Conservation (phyloP, 2,113 vertebrate species). For the Odocoileus hemionus region DNA sequence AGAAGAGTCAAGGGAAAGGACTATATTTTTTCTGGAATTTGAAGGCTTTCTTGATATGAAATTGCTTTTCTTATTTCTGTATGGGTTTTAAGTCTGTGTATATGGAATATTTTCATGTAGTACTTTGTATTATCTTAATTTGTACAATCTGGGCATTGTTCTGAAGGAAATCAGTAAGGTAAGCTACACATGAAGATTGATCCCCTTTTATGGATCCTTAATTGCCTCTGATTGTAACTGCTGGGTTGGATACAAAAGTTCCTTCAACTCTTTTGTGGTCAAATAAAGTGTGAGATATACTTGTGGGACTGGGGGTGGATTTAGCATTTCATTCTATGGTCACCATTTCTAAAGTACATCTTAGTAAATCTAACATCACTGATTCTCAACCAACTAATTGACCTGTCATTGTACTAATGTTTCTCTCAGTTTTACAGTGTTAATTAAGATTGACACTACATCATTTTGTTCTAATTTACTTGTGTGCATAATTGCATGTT, state of each 20-base stretch:
- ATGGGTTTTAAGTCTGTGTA: neutral
- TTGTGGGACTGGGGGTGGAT: neutral
- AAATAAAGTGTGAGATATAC: neutral
- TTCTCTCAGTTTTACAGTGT: constrained; percentile 1
- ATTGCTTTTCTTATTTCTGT: neutral
- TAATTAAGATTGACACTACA: constrained; percentile 31
- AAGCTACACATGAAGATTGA: neutral
- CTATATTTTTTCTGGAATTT: neutral
- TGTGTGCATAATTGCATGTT: constrained; percentile 41
- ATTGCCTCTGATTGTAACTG: neutral
- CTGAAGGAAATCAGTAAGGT: neutral
- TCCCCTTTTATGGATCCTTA: neutral
- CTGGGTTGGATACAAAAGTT: neutral
- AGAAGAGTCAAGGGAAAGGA: neutral
- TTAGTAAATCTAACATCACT: neutral
- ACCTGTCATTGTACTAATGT: constrained; percentile 1
- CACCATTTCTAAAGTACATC: neutral
- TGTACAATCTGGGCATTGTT: neutral
- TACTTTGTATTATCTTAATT: neutral
- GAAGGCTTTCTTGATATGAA: neutral
- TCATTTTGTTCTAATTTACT: constrained; percentile 51
- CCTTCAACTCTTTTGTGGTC: neutral
- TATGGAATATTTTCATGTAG: neutral
- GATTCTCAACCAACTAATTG: constrained; percentile 25
- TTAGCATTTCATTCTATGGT: neutral